Base-by-base conservation (phyloP, 1,140 invertebrate species). In the Notospermus geniculatus region DNA sequence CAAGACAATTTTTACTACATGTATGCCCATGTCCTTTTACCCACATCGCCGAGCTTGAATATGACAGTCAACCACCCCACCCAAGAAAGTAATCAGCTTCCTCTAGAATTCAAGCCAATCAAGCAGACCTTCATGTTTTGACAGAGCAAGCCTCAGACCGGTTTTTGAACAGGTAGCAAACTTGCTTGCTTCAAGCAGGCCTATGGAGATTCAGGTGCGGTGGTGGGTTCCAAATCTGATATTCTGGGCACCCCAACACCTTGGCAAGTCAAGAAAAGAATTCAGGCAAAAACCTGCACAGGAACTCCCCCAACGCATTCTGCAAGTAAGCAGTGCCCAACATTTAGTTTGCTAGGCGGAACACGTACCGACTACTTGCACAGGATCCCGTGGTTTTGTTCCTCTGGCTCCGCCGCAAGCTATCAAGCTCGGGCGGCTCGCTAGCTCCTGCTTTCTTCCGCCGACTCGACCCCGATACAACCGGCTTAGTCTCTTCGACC, bases 371-470 rank as follows among this genome's bases (percentile, higher is more conserved):
- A 69, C 86, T 88, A 65, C 88, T 89, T 66, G 89, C 88, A 83
- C 88, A 89, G 72, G 88, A 89, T 83, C 88, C 87, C 85, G 88
- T 87, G 81, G 86, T 88, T 73, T 73, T 80, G 66, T 68, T 68
- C 69, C 74, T 67, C 54, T 64, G 68, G 57, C 74, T 71, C 66
- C 72, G 71, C 70, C 72, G 71, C 61, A 72, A 72, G 71, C 71
- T 72, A 46, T 68, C 61, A 54, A 71, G 69, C 71, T 73, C 59
- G 61, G 67, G 65, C 57, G 69, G 65, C 59, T 58, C 59, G 32
- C 52, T 50, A 41, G 57, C 46, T 57, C 32, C 59, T 29, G 54
- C 29, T 58, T 59, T 54, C 52, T 55, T 54, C 53, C 54, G 30
- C 22, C n/a, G 23, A 56, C 17, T 15, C 27, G 17, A 41, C 22